Conservation (phyloP, 1,140 invertebrate genomes). For the Papilio machaon region DNA sequence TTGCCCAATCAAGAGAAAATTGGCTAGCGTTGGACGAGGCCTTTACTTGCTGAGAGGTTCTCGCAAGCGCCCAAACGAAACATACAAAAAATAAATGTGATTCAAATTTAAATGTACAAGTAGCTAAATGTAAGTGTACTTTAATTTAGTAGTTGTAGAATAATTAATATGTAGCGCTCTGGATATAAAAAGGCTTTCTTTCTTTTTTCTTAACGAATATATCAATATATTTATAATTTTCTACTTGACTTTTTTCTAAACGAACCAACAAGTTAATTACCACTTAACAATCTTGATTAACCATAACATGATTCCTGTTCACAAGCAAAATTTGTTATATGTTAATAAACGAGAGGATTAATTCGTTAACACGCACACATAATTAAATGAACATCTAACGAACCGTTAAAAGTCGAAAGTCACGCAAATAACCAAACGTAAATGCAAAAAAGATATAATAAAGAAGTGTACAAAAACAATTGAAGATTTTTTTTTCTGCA, state of each 20-base stretch:
- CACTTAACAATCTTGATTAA: background rate
- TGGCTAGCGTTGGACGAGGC: no score
- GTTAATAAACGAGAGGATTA: conserved; percentile 23
- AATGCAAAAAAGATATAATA: conserved; percentile 3
- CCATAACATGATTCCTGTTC: background rate
- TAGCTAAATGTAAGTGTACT: no score
- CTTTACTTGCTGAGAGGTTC: no score
- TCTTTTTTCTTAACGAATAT: no score
- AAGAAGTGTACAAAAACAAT: background rate
- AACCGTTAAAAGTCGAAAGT: conserved; percentile 34
- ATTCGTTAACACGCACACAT: conserved; percentile 34
- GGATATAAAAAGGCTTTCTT: no score
- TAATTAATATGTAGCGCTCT: no score
- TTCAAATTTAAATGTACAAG: no score
- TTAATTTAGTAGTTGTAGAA: no score
- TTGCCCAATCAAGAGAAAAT: no score
- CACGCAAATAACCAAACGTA: conserved; percentile 7
- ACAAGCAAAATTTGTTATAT: conserved; percentile 24
- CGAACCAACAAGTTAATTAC: background rate
- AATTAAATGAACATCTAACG: conserved; percentile 31
- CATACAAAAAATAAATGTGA: no score
- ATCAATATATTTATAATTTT: background rate
- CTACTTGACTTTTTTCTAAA: background rate
- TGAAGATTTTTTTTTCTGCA: background rate
- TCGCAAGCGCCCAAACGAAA: no score